phyloP scores from a whole-genome alignment of 2,797 vertebrate genomes.

The Chiroxiphia lanceolata region DNA sequence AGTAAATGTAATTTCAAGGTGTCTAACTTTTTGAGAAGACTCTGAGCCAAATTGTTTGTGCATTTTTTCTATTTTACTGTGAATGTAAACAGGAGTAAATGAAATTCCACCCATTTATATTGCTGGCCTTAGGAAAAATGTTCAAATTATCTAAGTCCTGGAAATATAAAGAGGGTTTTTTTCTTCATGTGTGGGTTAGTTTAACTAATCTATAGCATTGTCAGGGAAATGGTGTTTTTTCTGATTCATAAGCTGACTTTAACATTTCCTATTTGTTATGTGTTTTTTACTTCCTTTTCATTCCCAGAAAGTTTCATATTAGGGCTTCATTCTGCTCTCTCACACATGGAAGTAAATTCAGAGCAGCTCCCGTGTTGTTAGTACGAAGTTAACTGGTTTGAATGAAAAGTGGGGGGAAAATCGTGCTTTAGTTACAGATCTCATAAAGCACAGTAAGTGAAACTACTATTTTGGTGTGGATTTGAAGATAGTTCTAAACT shows the following conservation, averaged over 20 bases:
- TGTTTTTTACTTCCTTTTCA: neutral
- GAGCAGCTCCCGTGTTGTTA: neutral
- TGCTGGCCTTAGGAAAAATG: neutral
- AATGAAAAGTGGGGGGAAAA: neutral
- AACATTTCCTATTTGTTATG: neutral
- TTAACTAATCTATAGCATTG: neutral
- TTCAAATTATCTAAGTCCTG: neutral
- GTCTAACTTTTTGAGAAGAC: neutral
- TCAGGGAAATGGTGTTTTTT: neutral
- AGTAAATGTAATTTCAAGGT: slow-evolving; percentile 19
- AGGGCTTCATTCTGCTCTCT: neutral
- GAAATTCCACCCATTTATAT: neutral
- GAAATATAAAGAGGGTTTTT: neutral
- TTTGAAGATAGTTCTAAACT: neutral
- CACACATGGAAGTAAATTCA: neutral
- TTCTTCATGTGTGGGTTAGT: neutral
- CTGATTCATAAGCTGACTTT: neutral
- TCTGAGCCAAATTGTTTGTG: neutral
- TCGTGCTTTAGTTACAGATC: neutral
- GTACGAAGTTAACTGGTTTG: neutral
- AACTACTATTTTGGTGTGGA: neutral
- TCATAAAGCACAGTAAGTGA: neutral
- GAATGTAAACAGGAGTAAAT: neutral
- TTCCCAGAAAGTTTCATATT: neutral
- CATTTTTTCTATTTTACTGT: neutral